Evolutionary conservation across 2,888 invertebrate species (phyloP).

Genomic region (Rhagium mordax): DNA sequence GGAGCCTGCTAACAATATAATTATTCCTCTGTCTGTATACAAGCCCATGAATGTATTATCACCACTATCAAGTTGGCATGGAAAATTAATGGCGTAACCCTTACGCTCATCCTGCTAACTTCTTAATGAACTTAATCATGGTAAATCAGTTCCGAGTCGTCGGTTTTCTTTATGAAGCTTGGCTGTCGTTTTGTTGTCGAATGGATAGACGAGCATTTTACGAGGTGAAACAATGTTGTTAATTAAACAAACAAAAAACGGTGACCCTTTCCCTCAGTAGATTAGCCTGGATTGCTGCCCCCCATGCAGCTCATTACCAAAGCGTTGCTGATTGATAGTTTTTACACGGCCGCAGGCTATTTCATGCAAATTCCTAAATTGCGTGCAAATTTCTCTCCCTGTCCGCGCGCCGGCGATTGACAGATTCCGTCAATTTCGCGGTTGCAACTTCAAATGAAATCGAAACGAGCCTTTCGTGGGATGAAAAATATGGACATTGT

Average conservation of each 20-base stretch:
- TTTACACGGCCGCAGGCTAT: background rate
- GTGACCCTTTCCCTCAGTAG: too few relatives aligned
- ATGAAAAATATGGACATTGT: background rate
- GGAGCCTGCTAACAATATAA: background rate
- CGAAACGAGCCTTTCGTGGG: background rate
- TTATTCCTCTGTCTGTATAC: background rate
- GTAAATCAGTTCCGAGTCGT: background rate
- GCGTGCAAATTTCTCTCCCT: background rate
- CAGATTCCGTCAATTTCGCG: background rate
- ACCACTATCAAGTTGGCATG: background rate
- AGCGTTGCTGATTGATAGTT: background rate
- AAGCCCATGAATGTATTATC: background rate
- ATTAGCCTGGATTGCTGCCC: too few relatives aligned
- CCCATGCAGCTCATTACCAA: background rate
- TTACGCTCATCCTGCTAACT: background rate
- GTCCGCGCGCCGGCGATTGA: background rate
- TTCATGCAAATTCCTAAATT: background rate
- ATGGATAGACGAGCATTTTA: background rate
- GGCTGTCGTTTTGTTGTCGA: background rate
- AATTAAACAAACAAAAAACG: too few relatives aligned
- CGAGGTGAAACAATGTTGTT: too few relatives aligned
- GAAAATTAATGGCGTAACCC: background rate
- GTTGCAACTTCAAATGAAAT: background rate
- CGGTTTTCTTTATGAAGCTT: background rate
- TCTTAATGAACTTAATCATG: background rate